phyloP scores from a whole-genome alignment of 2,888 invertebrate species.

The Therioaphis trifolii region DNA sequence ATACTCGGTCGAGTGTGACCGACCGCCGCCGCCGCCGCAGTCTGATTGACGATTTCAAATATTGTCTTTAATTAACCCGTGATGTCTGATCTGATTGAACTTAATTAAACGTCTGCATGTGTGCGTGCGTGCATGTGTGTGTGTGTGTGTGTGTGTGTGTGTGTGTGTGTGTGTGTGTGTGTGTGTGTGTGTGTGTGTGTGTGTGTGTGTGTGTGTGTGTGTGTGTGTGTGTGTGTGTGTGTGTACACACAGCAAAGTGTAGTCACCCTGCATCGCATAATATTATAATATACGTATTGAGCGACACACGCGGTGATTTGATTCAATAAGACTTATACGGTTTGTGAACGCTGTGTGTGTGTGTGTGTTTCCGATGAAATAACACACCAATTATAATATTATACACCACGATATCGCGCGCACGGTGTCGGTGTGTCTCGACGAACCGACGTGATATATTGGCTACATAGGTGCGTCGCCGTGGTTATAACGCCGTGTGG shows the following conservation, averaged over 20 bases:
- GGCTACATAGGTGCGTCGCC: too few species aligned
- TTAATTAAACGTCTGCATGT: conserved; percentile 46
- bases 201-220: neutral
- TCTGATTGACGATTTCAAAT: conserved; percentile 61
- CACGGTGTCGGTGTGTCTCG: too few species aligned
- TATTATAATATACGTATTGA: too few species aligned
- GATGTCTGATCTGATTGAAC: conserved; percentile 54
- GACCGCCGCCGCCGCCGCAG: conserved; percentile 38
- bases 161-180: neutral
- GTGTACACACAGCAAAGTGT: too few species aligned
- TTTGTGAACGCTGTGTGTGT: neutral
- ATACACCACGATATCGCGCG: too few species aligned
- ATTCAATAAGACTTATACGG: conserved; percentile 1
- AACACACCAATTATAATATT: too few species aligned
- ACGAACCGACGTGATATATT: too few species aligned
- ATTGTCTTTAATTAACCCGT: conserved; percentile 50
- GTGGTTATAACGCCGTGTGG: neutral
- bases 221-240: neutral
- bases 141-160: neutral
- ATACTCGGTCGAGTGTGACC: conserved; percentile 37
- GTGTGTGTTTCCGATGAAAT: neutral
- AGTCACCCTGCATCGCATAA: too few species aligned
- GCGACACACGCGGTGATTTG: neutral
- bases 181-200: neutral
- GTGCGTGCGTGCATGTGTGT: too few species aligned